Base-by-base conservation (phyloP, 2,797 vertebrate species). In the Denticeps clupeoides region DNA sequence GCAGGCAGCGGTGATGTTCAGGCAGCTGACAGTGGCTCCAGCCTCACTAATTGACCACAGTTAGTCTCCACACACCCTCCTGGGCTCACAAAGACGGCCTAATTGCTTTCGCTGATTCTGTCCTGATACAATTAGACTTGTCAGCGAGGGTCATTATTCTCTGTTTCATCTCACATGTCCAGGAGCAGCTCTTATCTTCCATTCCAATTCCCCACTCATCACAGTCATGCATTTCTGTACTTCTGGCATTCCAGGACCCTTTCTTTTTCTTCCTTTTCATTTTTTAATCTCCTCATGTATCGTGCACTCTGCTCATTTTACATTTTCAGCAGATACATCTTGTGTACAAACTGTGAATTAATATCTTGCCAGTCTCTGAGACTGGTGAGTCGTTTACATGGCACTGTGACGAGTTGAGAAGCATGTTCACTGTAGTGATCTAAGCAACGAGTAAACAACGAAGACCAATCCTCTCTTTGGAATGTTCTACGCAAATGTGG, bases 51-150 rank as follows among this genome's bases (percentile, higher is more conserved):
- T 74, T 78, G 78, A 81, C 78, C 78, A 70, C 50, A 35, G 72
- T 79, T 77, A 77, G 70, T 72, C 72, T 73, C 70, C 70, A 48
- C 62, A 59, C 69, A 67, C 60, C 55, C 53, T 70, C 64, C 58
- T 49, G 25, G 45, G 48, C 70, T 62, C 70, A 77, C 71, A 78
- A 70, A 74, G 72, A 75, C 51, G 40, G 31, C 54, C 70, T 81
- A 81, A 82, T 81, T 78, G 77, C 75, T 70, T 59, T 64, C 57
- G 60, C 73, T 79, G 78, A 82, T 81, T 80, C 71, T 67, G 59
- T 72, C 75, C 72, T 75, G 80, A 81, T 80, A 79, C 73, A 80
- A 80, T 82, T 78, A 79, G 64, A 31, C 58, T 75, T 69, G 77
- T 75, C 77, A 74, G 69, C 47, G 67, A 74, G 77, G 76, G 74